phyloP scores from a whole-genome alignment of 2,888 invertebrate species.

The Tethea ocularis region DNA sequence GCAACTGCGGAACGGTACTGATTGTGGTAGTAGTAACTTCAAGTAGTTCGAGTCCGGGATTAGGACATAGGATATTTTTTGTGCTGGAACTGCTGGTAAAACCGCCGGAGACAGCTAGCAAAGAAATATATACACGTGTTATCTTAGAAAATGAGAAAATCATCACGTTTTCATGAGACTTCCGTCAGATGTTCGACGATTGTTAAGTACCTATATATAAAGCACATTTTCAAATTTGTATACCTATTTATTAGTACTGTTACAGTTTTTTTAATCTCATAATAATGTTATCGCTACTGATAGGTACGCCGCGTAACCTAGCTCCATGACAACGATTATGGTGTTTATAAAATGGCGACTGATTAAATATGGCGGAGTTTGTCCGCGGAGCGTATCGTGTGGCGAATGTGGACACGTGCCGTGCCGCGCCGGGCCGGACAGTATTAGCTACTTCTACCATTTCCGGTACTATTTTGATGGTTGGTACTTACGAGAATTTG shows the following conservation, averaged over 20 bases:
- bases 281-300: slow-evolving; percentile 39
- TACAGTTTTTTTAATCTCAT: slow-evolving; percentile 27
- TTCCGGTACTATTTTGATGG: neutral
- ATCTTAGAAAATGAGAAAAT: no score
- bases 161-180: no score
- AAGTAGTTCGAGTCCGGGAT: no score
- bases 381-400: slow-evolving; percentile 48
- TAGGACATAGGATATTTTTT: no score
- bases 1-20: no score
- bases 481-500: no score
- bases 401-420: slow-evolving; percentile 59
- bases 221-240: neutral
- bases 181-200: no score
- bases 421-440: slow-evolving; percentile 7
- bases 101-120: no score
- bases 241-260: slow-evolving; percentile 8
- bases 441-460: neutral
- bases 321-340: slow-evolving; percentile 60
- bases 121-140: no score
- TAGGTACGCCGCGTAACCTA: slow-evolving; percentile 25
- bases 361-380: slow-evolving; percentile 59
- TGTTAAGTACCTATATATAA: no score
- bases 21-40: no score
- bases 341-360: slow-evolving; percentile 66
- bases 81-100: no score